Base-by-base conservation (phyloP, 2,888 invertebrate genomes). In the Chloroclystis v-ata region DNA sequence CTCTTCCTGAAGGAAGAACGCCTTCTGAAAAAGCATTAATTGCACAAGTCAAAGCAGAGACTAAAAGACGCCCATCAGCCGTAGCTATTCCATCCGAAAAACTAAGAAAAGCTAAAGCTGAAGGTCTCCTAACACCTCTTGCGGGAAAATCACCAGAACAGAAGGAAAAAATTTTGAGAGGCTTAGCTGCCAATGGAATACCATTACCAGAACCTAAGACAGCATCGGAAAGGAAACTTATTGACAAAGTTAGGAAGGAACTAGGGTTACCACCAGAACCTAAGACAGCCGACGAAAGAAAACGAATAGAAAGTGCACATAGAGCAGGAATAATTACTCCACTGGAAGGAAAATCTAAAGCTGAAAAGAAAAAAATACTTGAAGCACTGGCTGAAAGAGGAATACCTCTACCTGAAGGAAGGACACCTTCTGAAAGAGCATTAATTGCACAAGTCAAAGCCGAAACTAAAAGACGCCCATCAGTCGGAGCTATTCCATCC, bases 371-470 rank as follows among this genome's bases (percentile, higher is more conserved):
- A 43, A 60, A 57, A 40, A 57, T 63, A 1, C 42, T 61, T 3
- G 59, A 49, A 54, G 53, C 50, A 7, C 53, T 59, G 38, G 60
- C 56, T 9, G 61, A 61, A 14, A 43, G 54, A 29, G 69, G 65
- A 1, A 16, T 67, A 2, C 43, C 57, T 1, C 39, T 71, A 8
- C 66, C 71, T 3, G 61, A 63, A 56, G 72, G 68, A 2, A 48
- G 65, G 16, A 69, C 68, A 1, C n/a, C 60, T 10, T 69, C 71
- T 14, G 67, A 68, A 56, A 69, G 57, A 55, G 35, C 48, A 2
- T 11, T 48, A 6, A 29, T 48, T 6, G 38, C 38, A 13, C 46
- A 43, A 35, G 30, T 50, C 1, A 37, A 41, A 14, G 33, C 25
- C 2, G 33, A 39, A 43, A 29, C 35, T 8, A 46, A 46, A 25